phyloP scores from a whole-genome alignment of 2,113 vertebrate species.

The Notothenia rossii region DNA sequence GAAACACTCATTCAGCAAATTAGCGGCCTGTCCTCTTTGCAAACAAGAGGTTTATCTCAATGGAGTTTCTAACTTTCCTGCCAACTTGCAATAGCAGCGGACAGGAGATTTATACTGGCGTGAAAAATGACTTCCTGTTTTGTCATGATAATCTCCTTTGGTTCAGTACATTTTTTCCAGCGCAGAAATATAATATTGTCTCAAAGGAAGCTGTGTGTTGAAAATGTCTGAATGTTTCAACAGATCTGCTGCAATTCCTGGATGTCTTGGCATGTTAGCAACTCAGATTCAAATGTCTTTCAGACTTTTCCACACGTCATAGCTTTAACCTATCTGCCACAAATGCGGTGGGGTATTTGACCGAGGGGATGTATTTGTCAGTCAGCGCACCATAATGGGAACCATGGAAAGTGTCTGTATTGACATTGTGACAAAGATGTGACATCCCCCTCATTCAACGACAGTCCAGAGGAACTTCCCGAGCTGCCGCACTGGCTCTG shows the following conservation, averaged over 20 bases:
- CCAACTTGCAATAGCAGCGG: conserved; percentile 6
- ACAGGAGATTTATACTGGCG: conserved; percentile 5
- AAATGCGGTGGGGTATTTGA: conserved; percentile 28
- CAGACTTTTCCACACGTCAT: conserved; percentile 36
- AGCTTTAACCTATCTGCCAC: neutral
- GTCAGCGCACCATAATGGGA: conserved; percentile 34
- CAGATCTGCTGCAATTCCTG: conserved; percentile 1
- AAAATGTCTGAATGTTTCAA: neutral
- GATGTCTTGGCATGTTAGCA: conserved; percentile 5
- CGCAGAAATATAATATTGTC: conserved; percentile 4
- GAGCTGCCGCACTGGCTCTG: conserved; percentile 27
- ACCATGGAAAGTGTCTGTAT: conserved; percentile 52
- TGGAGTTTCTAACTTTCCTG: conserved; percentile 37
- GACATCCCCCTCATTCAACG: conserved; percentile 76
- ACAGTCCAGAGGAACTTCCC: conserved; percentile 51
- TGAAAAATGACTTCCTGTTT: conserved; percentile 56
- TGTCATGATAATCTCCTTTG: conserved; percentile 18
- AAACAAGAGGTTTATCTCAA: conserved; percentile 47
- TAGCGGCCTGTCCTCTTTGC: neutral
- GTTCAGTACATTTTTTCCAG: neutral
- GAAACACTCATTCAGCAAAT: conserved; percentile 18
- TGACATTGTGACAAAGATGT: conserved; percentile 58
- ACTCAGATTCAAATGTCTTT: conserved; percentile 14
- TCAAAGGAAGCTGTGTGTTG: conserved; percentile 19
- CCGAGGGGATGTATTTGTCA: conserved; percentile 25